A percentile compares a stretch with the other conserved stretches of the same genome.
These are phyloP conservation scores for Alviniconcha marisindica DNA, from an alignment of 1,140 invertebrate species.

Conservation along the genomic window DNA sequence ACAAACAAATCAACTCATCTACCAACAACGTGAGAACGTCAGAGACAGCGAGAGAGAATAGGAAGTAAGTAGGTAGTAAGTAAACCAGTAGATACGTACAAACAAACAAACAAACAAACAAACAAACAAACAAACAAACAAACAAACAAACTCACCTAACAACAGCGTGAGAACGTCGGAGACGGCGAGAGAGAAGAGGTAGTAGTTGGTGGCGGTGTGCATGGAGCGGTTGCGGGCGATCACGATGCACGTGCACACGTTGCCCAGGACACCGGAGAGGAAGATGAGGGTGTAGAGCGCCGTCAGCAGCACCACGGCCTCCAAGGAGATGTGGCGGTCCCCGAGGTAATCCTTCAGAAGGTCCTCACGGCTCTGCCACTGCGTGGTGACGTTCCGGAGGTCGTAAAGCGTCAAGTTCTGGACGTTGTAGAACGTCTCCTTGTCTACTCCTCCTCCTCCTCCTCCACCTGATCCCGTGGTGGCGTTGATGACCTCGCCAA, in stretches of 20 bases:
- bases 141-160: slow-evolving; percentile 73
- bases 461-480: not conserved
- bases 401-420: slow-evolving; percentile 23
- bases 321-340: slow-evolving; percentile 47
- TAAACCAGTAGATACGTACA: not conserved
- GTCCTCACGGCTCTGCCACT: slow-evolving; percentile 33
- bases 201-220: slow-evolving; percentile 88
- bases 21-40: no score
- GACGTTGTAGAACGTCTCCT: not conserved
- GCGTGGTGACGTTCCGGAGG: slow-evolving; percentile 37
- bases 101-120: not conserved
- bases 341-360: slow-evolving; percentile 48
- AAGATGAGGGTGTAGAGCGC: slow-evolving; percentile 91
- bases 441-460: not conserved
- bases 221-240: slow-evolving; percentile 94
- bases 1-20: slow-evolving; percentile 60
- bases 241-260: slow-evolving; percentile 94
- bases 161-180: slow-evolving; percentile 92
- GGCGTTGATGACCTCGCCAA: not conserved
- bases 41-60: no score
- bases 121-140: not conserved
- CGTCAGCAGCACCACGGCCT: slow-evolving; percentile 70
- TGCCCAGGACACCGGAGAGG: slow-evolving; percentile 90
- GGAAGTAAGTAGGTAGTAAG: no score
- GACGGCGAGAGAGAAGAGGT: slow-evolving; percentile 93